Percentiles rank a stretch among this genome's conserved stretches.
Evolutionary conservation across 2,113 vertebrate genomes (phyloP).

Genomic region (Prionailurus bengalensis): DNA sequence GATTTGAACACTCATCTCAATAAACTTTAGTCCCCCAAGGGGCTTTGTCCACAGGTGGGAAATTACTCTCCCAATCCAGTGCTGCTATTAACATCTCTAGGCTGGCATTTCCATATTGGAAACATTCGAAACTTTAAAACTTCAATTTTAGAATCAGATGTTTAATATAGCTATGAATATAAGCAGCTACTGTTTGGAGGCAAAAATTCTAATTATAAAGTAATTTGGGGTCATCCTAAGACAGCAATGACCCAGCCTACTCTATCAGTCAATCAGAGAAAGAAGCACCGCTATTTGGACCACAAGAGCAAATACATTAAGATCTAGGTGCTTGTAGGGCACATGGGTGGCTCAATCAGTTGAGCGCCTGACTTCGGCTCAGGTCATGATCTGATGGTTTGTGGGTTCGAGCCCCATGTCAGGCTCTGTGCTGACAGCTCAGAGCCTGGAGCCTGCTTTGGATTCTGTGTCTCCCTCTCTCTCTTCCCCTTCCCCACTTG

Average conservation of each 20-base stretch:
- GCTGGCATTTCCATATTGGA: neutral
- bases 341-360: too few species aligned
- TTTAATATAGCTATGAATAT: neutral
- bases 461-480: too few species aligned
- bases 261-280: neutral
- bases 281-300: neutral
- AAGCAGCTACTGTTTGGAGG: neutral
- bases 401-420: too few species aligned
- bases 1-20: neutral
- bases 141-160: neutral
- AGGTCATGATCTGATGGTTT: too few species aligned
- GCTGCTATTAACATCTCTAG: neutral
- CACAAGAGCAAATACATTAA: neutral
- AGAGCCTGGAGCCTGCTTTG: too few species aligned
- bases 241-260: neutral
- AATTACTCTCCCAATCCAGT: neutral
- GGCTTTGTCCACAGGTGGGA: neutral
- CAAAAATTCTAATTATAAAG: constrained; percentile 12
- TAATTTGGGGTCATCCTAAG: neutral
- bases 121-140: neutral
- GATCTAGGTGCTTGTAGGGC: neutral
- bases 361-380: too few species aligned
- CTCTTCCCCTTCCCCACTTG: too few species aligned
- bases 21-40: neutral
- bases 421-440: too few species aligned